Percentiles rank a stretch among this genome's conserved stretches.
These are phyloP conservation scores for Pseudeuparius sepicola DNA, from an alignment of 2,888 invertebrate species.

Conservation along the genomic window DNA sequence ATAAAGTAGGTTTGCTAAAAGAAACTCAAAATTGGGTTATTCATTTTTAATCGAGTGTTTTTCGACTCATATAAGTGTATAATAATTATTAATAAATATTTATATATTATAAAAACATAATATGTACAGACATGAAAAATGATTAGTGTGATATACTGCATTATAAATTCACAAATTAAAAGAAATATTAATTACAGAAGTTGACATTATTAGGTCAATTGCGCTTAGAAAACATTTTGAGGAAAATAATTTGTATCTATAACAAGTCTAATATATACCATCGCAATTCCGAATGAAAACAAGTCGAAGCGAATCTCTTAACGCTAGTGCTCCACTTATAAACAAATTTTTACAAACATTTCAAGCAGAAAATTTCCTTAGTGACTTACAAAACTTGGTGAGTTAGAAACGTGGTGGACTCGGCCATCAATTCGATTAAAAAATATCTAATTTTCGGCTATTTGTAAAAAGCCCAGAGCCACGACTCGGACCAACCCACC, in stretches of 20 bases:
- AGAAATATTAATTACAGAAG: too few species aligned
- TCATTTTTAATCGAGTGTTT: slow-evolving; percentile 32
- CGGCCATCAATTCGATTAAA: too few species aligned
- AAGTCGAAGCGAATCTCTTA: slow-evolving; percentile 23
- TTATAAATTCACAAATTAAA: background rate
- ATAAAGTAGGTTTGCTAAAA: slow-evolving; percentile 5
- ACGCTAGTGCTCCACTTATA: slow-evolving; percentile 27
- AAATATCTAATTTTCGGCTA: too few species aligned
- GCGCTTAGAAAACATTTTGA: too few species aligned
- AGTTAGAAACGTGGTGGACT: too few species aligned
- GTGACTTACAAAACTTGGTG: slow-evolving; percentile 26
- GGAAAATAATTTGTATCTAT: too few species aligned
- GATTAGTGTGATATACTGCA: background rate
- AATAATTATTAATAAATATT: slow-evolving; percentile 40
- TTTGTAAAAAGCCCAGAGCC: too few species aligned
- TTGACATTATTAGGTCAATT: too few species aligned
- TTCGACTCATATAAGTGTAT: slow-evolving; percentile 32
- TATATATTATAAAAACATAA: slow-evolving; percentile 41
- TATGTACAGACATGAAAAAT: slow-evolving; percentile 35
- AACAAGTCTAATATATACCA: too few species aligned
- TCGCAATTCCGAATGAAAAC: slow-evolving; percentile 23
- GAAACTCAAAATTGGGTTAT: slow-evolving; percentile 28
- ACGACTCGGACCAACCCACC: slow-evolving; percentile 20
- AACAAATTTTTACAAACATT: slow-evolving; percentile 31
- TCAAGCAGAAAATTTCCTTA: slow-evolving; percentile 27